phyloP scores from a whole-genome alignment of 2,888 invertebrate species.

The Nemoura dubitans region DNA sequence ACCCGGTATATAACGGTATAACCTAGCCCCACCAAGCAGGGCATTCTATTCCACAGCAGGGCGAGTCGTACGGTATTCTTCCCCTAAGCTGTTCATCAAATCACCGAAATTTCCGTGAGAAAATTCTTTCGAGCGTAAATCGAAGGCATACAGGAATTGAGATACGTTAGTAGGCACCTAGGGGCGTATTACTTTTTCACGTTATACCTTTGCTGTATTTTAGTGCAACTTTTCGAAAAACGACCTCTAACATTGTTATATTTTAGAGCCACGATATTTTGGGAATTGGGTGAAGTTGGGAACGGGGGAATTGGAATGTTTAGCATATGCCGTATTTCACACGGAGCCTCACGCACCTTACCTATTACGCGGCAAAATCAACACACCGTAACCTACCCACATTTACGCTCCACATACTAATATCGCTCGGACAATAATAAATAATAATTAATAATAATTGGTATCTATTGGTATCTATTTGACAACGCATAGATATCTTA shows the following conservation, averaged over 20 bases:
- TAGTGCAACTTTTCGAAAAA: slow-evolving; percentile 2
- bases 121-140: slow-evolving; percentile 5
- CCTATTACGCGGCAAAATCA: neutral
- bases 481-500: neutral
- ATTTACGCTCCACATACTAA: neutral
- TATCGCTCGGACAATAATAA: slow-evolving; percentile 15
- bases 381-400: neutral
- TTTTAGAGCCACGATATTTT: slow-evolving; percentile 8
- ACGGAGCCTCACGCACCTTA: neutral
- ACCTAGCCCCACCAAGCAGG: too few species aligned
- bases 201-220: neutral
- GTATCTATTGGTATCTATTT: neutral
- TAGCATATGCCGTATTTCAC: slow-evolving; percentile 21
- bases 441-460: neutral
- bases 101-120: neutral
- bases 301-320: neutral
- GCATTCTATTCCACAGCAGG: too few species aligned
- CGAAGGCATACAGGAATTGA: neutral
- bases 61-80: neutral
- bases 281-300: neutral
- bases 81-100: neutral
- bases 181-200: neutral
- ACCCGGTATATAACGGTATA: too few species aligned
- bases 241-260: neutral
- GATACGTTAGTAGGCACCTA: neutral